Percentiles rank a stretch among this genome's conserved stretches.
Evolutionary conservation across 2,888 invertebrate genomes (phyloP).

Genomic region (Mythimna vitellina): DNA sequence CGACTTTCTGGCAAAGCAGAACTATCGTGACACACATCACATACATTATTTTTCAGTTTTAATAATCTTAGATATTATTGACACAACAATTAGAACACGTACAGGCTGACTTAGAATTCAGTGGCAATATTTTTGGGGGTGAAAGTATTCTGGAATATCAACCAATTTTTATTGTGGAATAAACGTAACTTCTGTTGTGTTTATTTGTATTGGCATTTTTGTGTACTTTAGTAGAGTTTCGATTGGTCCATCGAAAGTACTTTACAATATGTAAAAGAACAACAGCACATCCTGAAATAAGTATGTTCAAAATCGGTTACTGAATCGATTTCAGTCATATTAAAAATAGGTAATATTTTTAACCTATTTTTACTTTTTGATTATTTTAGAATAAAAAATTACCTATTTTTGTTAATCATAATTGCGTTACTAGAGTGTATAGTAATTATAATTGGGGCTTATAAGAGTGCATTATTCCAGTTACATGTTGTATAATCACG

Average conservation of each 20-base stretch:
- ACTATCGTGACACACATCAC: constrained; percentile 6
- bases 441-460: no score
- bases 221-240: background rate
- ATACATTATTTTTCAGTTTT: constrained; percentile 5
- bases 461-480: no score
- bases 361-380: no score
- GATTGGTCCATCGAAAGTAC: no score
- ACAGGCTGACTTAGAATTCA: constrained; percentile 9
- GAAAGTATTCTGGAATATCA: background rate
- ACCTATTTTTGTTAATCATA: no score
- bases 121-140: background rate
- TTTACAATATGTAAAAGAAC: background rate
- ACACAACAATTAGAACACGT: constrained; percentile 17
- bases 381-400: no score
- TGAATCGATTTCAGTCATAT: no score
- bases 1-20: constrained; percentile 28
- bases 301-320: no score
- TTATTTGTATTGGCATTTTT: background rate
- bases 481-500: no score
- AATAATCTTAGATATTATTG: constrained; percentile 14
- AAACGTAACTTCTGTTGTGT: background rate
- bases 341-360: no score
- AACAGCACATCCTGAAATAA: background rate
- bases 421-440: no score
- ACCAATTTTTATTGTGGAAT: background rate